Conservation (phyloP, 2,888 invertebrate species). For the Macrophya alboannulata region DNA sequence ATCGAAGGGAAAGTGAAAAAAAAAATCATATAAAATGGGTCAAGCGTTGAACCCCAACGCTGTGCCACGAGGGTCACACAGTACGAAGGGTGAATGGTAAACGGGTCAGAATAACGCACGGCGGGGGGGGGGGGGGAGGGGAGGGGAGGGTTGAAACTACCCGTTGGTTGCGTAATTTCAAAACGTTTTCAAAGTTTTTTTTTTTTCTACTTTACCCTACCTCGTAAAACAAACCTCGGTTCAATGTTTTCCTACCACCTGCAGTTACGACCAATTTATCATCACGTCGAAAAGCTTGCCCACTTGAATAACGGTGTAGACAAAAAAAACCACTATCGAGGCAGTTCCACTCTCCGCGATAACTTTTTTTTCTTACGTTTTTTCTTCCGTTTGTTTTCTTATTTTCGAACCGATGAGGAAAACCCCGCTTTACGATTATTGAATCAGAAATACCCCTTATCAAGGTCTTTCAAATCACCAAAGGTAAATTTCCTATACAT, state of each 20-base stretch:
- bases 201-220: not conserved
- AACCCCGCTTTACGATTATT: not conserved
- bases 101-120: slow-evolving; percentile 24
- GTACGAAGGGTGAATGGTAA: slow-evolving; percentile 33
- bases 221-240: slow-evolving; percentile 36
- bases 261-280: slow-evolving; percentile 50
- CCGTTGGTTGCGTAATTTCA: slow-evolving; percentile 32
- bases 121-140: too few species aligned
- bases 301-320: slow-evolving; percentile 22
- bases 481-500: not conserved
- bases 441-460: not conserved
- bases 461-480: not conserved
- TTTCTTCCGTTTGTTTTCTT: too few species aligned
- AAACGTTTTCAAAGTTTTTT: slow-evolving; percentile 37
- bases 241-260: slow-evolving; percentile 19
- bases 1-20: slow-evolving; percentile 8
- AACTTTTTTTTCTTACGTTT: not conserved
- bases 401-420: not conserved
- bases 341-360: not conserved
- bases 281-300: slow-evolving; percentile 48
- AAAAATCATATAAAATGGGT: slow-evolving; percentile 37
- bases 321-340: slow-evolving; percentile 19
- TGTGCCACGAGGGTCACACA: not conserved
- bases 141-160: not conserved
- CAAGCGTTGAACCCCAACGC: slow-evolving; percentile 39